phyloP scores from a whole-genome alignment of 2,113 vertebrate species.

The Corvus moneduloides region DNA sequence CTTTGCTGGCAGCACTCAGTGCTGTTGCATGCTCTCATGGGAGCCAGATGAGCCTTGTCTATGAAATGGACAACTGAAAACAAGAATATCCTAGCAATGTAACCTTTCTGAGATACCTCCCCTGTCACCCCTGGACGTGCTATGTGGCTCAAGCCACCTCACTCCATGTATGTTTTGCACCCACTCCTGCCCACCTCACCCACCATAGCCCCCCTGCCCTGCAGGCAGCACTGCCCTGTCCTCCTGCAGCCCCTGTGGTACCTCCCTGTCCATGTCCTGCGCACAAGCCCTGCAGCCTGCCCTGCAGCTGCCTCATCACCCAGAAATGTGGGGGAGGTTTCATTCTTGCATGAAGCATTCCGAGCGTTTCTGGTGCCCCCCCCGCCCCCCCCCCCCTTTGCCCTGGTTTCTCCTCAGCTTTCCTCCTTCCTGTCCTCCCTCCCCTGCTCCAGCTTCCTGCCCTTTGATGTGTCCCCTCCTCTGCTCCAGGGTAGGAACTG shows the following conservation, averaged over 20 bases:
- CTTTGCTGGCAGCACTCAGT: not conserved
- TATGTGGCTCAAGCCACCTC: not conserved
- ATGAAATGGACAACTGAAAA: not conserved
- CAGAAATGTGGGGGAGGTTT: not conserved
- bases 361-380: not conserved
- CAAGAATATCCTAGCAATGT: not conserved
- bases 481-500: not conserved
- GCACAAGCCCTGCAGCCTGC: not conserved
- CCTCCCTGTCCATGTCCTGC: not conserved
- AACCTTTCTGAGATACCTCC: not conserved
- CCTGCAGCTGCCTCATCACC: not conserved
- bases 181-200: not conserved
- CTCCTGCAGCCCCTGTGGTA: not conserved
- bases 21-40: not conserved
- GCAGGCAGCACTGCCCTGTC: fast-evolving
- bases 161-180: fast-evolving
- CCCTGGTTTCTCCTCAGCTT: not conserved
- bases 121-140: not conserved
- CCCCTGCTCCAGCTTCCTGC: not conserved
- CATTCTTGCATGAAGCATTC: not conserved
- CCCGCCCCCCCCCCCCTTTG: not conserved
- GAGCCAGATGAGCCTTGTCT: not conserved
- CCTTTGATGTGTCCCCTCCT: slow-evolving; percentile 28
- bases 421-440: not conserved
- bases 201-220: fast-evolving